Evolutionary conservation across 2,113 vertebrate genomes (phyloP), one percentile per base, ranked within the genome.

Genomic region (Brachirus orientalis): DNA sequence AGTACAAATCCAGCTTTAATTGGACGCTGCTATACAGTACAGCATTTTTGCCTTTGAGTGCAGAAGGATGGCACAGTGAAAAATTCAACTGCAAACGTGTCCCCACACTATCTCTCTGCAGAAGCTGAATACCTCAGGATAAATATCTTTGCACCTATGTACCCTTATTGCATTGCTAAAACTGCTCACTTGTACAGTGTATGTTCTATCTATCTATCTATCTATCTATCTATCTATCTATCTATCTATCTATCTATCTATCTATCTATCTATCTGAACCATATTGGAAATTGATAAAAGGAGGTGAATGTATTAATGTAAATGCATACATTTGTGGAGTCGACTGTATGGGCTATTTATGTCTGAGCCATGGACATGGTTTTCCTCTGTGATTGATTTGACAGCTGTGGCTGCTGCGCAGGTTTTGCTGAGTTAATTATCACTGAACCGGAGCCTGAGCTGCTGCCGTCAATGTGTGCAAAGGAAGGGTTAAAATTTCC

Each of bases 1-100:
- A 40, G 61, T 46, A 63, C 84, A 84, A 58, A 73, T 70, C 78
- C 60, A 47, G 22, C 66, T 73, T 70, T 89, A 90, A 91, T 86
- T 89, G 75, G 69, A 74, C 51, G 57, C 16, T 44, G 43, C 77
- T 60, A 7, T 72, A 55, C 33, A 51, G 20, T 66, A 55, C 33
- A 51, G 20, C 64, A 75, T 71, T 67, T 28, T 75, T 64, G 4
- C 50, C 48, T 79, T 41, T 1, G n/a, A 72, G 48, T 63, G 47
- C 63, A 74, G 53, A 28, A 40, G 46, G 40, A 68, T 11, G 43
- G 61, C 20, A 46, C 4, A 1, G 47, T 10, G 12, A 67, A 43
- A 69, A 71, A 72, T 71, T 16, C 45, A 63, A 36, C 53, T 58
- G 28, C 44, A 55, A 68, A 75, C 46, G 36, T 45, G 47, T 67